phyloP scores from a whole-genome alignment of 2,888 invertebrate species.

The Melanophora roralis region DNA sequence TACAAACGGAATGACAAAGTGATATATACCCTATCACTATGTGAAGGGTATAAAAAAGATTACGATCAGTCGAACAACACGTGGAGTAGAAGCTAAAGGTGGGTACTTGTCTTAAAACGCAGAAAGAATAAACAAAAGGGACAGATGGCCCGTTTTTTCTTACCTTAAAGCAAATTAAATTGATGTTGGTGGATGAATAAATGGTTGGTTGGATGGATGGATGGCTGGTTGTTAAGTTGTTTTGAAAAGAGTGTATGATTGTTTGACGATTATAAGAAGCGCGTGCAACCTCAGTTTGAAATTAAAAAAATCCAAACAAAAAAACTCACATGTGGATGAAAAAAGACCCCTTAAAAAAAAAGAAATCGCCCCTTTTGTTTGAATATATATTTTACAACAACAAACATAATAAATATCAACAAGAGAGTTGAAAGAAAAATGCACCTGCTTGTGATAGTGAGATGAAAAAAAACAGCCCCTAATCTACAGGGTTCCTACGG shows the following conservation, averaged over 20 bases:
- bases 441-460: slow-evolving; percentile 31
- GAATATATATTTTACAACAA: background rate
- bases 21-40: no score
- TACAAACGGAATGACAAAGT: no score
- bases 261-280: slow-evolving; percentile 40
- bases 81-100: slow-evolving; percentile 23
- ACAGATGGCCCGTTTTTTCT: slow-evolving; percentile 38
- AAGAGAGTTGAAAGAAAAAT: slow-evolving; percentile 17
- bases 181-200: slow-evolving; percentile 35
- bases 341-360: background rate
- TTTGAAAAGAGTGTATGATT: slow-evolving; percentile 33
- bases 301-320: slow-evolving; percentile 8
- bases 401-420: background rate
- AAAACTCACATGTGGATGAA: background rate
- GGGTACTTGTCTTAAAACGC: slow-evolving; percentile 29
- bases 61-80: slow-evolving; percentile 49
- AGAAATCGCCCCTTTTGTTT: slow-evolving; percentile 36
- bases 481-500: background rate
- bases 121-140: slow-evolving; percentile 48
- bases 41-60: no score
- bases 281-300: slow-evolving; percentile 48
- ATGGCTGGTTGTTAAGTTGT: slow-evolving; percentile 9
- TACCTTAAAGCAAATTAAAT: background rate
- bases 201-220: background rate
- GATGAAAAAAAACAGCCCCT: slow-evolving; percentile 30